Evolutionary conservation across 2,888 invertebrate species (phyloP).

Genomic region (Xestobium rufovillosum): DNA sequence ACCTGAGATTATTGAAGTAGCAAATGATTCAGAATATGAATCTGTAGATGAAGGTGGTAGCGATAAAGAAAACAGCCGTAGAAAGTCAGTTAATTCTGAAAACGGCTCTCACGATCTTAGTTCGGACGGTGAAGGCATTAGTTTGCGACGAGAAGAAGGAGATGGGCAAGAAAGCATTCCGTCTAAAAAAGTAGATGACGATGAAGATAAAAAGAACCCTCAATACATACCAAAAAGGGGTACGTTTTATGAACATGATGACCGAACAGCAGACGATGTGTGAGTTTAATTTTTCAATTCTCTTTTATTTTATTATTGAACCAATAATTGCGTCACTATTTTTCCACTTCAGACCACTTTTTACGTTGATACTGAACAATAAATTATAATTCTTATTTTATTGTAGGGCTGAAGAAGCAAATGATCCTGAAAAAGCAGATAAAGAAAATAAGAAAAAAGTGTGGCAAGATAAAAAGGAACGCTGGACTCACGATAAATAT

Average conservation of each 20-base stretch:
- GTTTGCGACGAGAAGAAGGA: conserved; percentile 59
- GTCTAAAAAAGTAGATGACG: conserved; percentile 73
- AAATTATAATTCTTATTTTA: background rate
- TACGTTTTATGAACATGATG: conserved; percentile 95
- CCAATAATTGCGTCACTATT: background rate
- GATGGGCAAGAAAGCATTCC: conserved; percentile 58
- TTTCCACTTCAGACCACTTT: background rate
- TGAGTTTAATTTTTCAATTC: conserved; percentile 34
- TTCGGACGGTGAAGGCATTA: conserved; percentile 50
- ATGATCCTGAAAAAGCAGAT: conserved; percentile 33
- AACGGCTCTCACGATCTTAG: conserved; percentile 20
- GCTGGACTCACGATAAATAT: conserved; percentile 58
- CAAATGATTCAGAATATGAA: conserved; percentile 2
- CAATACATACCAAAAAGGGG: conserved; percentile 96
- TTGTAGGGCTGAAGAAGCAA: conserved; percentile 19
- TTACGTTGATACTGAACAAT: no score
- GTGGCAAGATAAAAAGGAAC: conserved; percentile 42
- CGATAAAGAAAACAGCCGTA: background rate
- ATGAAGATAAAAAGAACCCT: conserved; percentile 92
- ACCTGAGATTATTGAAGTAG: no score
- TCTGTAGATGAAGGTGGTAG: background rate
- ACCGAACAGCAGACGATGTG: conserved; percentile 69
- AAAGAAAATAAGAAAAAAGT: conserved; percentile 41
- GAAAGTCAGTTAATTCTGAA: conserved; percentile 8
- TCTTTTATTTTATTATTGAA: background rate